Evolutionary conservation across 2,888 invertebrate species (phyloP), one percentile per base, ranked within the genome.

Genomic region (Phengaris arion): DNA sequence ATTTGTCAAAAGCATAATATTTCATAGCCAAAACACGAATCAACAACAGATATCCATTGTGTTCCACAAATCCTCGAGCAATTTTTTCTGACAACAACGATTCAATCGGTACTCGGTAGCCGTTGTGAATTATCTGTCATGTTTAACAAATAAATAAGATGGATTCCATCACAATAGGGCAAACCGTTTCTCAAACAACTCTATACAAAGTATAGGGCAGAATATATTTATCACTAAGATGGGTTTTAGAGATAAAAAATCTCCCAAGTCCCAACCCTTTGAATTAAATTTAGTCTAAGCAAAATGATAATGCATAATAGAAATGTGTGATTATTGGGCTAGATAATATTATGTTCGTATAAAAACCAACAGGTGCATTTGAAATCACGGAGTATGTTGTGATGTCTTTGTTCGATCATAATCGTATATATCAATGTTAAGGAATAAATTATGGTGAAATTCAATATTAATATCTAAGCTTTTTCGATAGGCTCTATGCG

Each of bases 141-240:
- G 89, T 90, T 91, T 89, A 87, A 90, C 88, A 90, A 88, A 93
- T 89, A 93, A 91, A 92, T 90, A 91, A 86, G 85, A 86, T 85
- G 86, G 86, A 88, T 91, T 91, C 89, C 86, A 86, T 86, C 82
- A 92, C 91, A 92, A 93, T 89, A 83, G 87, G 79, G 82, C 84
- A 86, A 84, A 83, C 84, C 85, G 82, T 83, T 85, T 85, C 84
- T 83, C 83, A 84, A 85, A 82, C 81, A 81, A 81, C 85, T 85
- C 86, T 86, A 87, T 88, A 87, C 85, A 84, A 85, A 85, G 83
- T 84, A 86, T 84, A 85, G 84, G 84, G 85, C 89, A 91, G 92
- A 91, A 87, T 85, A 85, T 89, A 89, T 92, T 90, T 89, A 90
- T 90, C 90, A 88, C 85, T 84, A 84, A 89, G 92, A 92, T 93